Evolutionary conservation across 2,113 vertebrate genomes (phyloP), one percentile per base, ranked within the genome.

Genomic region (Clarias magur): DNA sequence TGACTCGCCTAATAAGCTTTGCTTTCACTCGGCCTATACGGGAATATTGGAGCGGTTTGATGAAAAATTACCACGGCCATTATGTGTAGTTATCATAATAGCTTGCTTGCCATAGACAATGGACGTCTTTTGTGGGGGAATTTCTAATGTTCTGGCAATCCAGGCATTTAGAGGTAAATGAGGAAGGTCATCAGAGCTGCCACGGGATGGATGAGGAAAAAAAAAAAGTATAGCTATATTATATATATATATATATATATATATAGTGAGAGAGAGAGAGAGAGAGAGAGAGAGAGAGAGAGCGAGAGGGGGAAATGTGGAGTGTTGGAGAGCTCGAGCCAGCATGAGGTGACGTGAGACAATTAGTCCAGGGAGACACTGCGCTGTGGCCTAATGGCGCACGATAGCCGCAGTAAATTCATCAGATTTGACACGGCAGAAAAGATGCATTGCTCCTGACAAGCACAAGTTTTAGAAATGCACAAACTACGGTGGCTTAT

Each of bases 1-100:
- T 91, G 91, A 91, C 87, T 80, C 84, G 86, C 85, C 89, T 91
- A 89, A 91, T 92, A 90, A 92, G 89, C 90, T 65, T 84, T 82
- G 90, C 88, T 85, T 89, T 91, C 75, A 81, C 54, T 80, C 72
- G 62, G 21, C 80, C 62, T 42, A 82, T 85, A 87, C 78, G 75
- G 88, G 81, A 70, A 90, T 92, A 89, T 91, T 88, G 86, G 80
- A 92, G 87, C 54, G 34, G 82, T 89, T 91, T 89, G n/a, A 91
- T 86, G 85, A 90, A 90, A 90, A 88, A 93, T 90, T 88, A 88
- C 89, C 57, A 83, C 65, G 56, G 27, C 83, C 87, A 89, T 91
- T 90, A 91, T 85, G 83, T 83, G 82, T 88, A 88, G 84, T 92
- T 92, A 89, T 90, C 88, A 90, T 89, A 91, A 90, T 90, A 89